These are phyloP conservation scores for Tautogolabrus adspersus DNA, from an alignment of 2,113 vertebrate species.

Conservation along the genomic window DNA sequence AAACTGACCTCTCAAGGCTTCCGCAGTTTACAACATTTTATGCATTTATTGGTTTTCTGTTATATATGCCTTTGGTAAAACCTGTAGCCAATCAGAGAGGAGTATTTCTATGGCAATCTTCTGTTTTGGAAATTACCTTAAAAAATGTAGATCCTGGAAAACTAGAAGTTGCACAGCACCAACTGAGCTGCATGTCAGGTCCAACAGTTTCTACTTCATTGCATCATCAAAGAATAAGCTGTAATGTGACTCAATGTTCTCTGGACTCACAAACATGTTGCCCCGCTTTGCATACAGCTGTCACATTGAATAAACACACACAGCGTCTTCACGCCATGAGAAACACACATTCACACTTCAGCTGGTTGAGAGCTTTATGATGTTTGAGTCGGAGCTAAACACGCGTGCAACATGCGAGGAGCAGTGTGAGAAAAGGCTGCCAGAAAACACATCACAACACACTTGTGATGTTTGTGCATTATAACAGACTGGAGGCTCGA, in stretches of 20 bases:
- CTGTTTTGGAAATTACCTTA: too few relatives aligned
- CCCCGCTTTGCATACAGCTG: slow-evolving; percentile 12
- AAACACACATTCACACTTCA: neutral
- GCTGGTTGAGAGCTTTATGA: neutral
- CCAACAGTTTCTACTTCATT: neutral
- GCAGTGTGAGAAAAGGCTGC: neutral
- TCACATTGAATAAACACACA: slow-evolving; percentile 15
- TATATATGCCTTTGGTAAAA: too few relatives aligned
- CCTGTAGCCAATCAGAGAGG: too few relatives aligned
- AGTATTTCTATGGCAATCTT: too few relatives aligned
- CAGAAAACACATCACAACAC: neutral
- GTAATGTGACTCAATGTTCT: neutral
- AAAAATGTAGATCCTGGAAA: too few relatives aligned
- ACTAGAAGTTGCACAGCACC: too few relatives aligned
- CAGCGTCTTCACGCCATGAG: neutral
- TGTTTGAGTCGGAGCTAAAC: slow-evolving; percentile 26
- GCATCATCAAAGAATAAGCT: neutral
- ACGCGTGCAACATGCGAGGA: neutral
- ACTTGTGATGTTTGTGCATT: neutral
- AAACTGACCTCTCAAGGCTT: too few relatives aligned
- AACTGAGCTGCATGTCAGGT: too few relatives aligned
- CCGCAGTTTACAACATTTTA: too few relatives aligned
- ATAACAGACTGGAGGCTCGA: neutral
- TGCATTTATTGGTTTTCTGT: too few relatives aligned
- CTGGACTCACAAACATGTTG: slow-evolving; percentile 13